These are phyloP conservation scores for Papilio gigon DNA, from an alignment of 2,888 invertebrate species.

Conservation along the genomic window DNA sequence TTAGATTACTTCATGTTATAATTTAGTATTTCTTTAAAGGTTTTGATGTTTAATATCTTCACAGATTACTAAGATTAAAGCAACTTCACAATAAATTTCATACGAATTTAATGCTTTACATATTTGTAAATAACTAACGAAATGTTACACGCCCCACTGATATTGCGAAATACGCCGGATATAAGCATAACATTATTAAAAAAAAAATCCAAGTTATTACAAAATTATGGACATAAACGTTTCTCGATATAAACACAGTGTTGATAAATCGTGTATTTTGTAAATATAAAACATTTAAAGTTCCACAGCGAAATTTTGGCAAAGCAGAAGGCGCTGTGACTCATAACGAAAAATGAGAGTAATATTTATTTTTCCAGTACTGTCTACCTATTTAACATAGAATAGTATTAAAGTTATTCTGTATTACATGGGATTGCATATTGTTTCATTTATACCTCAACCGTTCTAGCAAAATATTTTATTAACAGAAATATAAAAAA, in stretches of 20 bases:
- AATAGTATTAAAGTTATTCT: slow-evolving; percentile 57
- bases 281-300: slow-evolving; percentile 31
- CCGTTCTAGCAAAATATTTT: neutral
- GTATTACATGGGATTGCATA: slow-evolving; percentile 63
- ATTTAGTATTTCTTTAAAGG: slow-evolving; percentile 5
- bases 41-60: slow-evolving; percentile 15
- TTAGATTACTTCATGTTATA: neutral
- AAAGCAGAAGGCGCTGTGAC: slow-evolving; percentile 66
- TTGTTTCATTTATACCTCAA: slow-evolving; percentile 46
- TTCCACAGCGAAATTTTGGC: slow-evolving; percentile 40
- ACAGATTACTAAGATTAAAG: neutral
- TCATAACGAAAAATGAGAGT: slow-evolving; percentile 56
- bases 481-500: neutral
- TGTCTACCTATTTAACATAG: slow-evolving; percentile 63
- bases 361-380: slow-evolving; percentile 76
- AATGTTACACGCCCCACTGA: slow-evolving; percentile 8
- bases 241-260: slow-evolving; percentile 10
- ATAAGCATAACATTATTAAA: neutral
- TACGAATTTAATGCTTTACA: slow-evolving; percentile 27
- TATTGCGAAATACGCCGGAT: slow-evolving; percentile 6
- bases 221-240: neutral
- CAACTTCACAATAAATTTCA: neutral
- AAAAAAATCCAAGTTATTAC: slow-evolving; percentile 1
- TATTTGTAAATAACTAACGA: slow-evolving; percentile 27
- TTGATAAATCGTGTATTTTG: slow-evolving; percentile 19